Percentiles rank a stretch among this genome's conserved stretches.
phyloP scores from a whole-genome alignment of 2,888 invertebrate species.

The Strigamia crassipes region DNA sequence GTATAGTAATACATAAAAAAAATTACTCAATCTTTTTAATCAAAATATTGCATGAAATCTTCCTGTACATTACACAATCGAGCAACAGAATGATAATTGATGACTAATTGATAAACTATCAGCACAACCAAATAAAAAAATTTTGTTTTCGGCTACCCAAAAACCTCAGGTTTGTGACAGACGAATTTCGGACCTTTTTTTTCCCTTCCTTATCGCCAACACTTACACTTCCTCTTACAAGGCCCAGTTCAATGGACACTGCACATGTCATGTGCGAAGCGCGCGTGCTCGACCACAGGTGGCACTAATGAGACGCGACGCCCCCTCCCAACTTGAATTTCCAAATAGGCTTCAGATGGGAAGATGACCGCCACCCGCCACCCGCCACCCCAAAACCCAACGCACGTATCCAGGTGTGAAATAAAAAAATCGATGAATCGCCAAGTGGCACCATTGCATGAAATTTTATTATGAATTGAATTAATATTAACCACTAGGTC shows the following conservation, averaged over 20 bases:
- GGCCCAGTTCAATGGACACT: background rate
- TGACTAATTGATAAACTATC: too few species aligned
- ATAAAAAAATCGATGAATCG: background rate
- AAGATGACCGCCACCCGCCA: background rate
- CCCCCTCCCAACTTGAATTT: conserved; percentile 4
- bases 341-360: background rate
- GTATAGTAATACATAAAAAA: too few species aligned
- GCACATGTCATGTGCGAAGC: background rate
- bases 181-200: too few species aligned
- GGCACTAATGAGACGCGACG: background rate
- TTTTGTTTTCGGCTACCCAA: too few species aligned
- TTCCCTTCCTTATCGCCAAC: too few species aligned
- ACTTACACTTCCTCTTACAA: background rate
- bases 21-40: too few species aligned
- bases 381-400: background rate
- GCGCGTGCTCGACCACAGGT: background rate
- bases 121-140: too few species aligned
- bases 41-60: too few species aligned
- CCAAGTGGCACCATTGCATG: background rate
- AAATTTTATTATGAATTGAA: background rate
- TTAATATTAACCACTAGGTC: background rate
- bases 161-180: too few species aligned
- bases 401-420: background rate
- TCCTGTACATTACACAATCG: too few species aligned
- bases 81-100: too few species aligned